Conservation (phyloP, 2,888 invertebrate species). For the Aromia moschata region DNA sequence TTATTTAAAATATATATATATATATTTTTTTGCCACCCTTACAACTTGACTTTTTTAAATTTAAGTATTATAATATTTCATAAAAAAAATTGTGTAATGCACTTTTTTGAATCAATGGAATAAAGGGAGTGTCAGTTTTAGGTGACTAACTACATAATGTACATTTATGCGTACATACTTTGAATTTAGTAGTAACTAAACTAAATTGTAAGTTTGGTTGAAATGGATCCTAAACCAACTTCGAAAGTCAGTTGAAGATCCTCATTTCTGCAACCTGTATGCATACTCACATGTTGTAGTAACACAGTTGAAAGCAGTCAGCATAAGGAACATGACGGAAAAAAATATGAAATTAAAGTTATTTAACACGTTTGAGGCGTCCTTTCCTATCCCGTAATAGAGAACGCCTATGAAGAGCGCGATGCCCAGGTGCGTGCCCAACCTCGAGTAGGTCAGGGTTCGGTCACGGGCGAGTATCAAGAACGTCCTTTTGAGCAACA, state of each 20-base stretch:
- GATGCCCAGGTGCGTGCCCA: constrained; percentile 81
- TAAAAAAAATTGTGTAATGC: no score
- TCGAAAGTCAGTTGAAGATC: no score
- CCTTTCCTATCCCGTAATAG: constrained; percentile 87
- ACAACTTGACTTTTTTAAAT: no score
- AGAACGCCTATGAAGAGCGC: constrained; percentile 84
- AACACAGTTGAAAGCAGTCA: constrained; percentile 91
- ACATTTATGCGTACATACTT: no score
- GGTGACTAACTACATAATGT: no score
- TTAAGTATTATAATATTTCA: no score
- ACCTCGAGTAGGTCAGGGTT: constrained; percentile 78
- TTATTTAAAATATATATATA: neutral
- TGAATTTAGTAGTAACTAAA: no score
- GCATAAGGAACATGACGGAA: constrained; percentile 93
- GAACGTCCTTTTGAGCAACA: constrained; percentile 72
- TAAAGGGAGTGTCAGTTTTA: no score
- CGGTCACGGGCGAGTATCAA: constrained; percentile 75
- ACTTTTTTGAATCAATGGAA: no score
- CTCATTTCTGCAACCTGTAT: no score
- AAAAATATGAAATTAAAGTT: constrained; percentile 92
- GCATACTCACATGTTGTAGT: constrained; percentile 88
- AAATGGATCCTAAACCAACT: no score
- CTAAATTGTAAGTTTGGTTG: no score
- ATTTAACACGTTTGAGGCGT: constrained; percentile 82
- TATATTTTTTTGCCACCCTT: neutral